Evolutionary conservation across 2,113 vertebrate species (phyloP).

Genomic region (Aspidoscelis tigris): DNA sequence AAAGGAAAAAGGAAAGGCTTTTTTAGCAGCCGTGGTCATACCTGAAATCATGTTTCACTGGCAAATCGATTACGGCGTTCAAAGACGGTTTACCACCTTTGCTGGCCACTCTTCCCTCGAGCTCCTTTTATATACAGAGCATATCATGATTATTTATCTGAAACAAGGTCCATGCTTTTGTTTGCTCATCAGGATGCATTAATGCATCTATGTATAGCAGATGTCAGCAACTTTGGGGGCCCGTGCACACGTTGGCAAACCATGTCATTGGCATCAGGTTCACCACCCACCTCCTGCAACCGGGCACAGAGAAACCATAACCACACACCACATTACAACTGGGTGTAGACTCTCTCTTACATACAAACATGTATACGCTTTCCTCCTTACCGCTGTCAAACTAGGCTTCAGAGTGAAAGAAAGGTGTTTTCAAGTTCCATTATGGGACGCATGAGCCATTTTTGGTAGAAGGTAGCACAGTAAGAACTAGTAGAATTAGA

Average conservation of each 20-base stretch:
- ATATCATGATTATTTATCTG: slow-evolving; percentile 5
- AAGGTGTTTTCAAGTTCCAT: no score
- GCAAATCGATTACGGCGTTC: slow-evolving; percentile 37
- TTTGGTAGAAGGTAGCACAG: no score
- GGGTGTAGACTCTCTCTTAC: no score
- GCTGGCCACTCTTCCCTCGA: slow-evolving; percentile 15
- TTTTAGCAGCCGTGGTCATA: slow-evolving; percentile 45
- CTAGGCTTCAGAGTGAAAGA: no score
- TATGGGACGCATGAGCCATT: no score
- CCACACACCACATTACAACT: no score
- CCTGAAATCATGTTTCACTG: slow-evolving; percentile 68
- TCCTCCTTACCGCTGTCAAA: no score
- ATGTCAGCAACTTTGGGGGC: background rate
- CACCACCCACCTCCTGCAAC: background rate
- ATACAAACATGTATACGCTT: no score
- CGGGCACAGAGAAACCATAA: background rate
- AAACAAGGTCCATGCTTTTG: slow-evolving; percentile 57
- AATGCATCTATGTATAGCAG: slow-evolving; percentile 52
- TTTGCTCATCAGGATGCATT: slow-evolving; percentile 9
- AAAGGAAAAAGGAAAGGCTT: background rate
- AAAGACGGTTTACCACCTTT: slow-evolving; percentile 18
- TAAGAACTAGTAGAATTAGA: no score
- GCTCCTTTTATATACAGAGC: slow-evolving; percentile 63
- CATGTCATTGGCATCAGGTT: no score
- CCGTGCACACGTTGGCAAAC: no score